These are phyloP conservation scores for Chelonus insularis DNA, from an alignment of 1,140 invertebrate species.

Conservation along the genomic window DNA sequence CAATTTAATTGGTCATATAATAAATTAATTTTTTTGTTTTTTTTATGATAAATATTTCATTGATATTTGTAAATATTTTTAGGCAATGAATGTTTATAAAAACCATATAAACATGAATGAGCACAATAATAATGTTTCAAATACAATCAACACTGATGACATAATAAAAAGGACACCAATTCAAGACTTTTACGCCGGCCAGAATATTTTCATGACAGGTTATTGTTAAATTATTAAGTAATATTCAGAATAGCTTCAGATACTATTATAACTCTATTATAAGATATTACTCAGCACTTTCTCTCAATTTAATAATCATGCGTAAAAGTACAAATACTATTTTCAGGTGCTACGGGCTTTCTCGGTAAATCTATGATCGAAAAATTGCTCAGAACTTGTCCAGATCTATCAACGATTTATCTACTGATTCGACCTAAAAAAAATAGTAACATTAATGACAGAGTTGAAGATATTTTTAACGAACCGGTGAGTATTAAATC, in stretches of 20 bases:
- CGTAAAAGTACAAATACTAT: constrained; percentile 48
- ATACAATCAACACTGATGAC: constrained; percentile 33
- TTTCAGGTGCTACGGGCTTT: constrained; percentile 79
- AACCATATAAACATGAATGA: constrained; percentile 35
- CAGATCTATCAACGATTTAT: constrained; percentile 74
- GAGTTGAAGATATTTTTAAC: constrained; percentile 68
- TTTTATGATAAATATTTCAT: no score
- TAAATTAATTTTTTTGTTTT: neutral
- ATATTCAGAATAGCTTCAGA: neutral
- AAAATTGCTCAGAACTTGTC: constrained; percentile 80
- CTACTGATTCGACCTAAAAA: constrained; percentile 80
- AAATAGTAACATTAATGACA: constrained; percentile 68
- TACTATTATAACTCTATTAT: no score
- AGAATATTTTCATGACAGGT: constrained; percentile 52
- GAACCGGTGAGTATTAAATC: constrained; percentile 61
- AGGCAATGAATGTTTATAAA: constrained; percentile 32
- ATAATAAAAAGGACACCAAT: constrained; percentile 39
- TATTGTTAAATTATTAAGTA: constrained; percentile 10
- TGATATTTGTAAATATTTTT: no score
- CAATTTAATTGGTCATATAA: no score
- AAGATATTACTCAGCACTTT: no score
- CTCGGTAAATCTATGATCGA: constrained; percentile 87
- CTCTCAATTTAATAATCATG: neutral
- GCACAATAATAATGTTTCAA: constrained; percentile 40
- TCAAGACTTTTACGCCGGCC: constrained; percentile 46